Evolutionary conservation across 2,888 invertebrate species (phyloP).

Genomic region (Ceramica pisi): DNA sequence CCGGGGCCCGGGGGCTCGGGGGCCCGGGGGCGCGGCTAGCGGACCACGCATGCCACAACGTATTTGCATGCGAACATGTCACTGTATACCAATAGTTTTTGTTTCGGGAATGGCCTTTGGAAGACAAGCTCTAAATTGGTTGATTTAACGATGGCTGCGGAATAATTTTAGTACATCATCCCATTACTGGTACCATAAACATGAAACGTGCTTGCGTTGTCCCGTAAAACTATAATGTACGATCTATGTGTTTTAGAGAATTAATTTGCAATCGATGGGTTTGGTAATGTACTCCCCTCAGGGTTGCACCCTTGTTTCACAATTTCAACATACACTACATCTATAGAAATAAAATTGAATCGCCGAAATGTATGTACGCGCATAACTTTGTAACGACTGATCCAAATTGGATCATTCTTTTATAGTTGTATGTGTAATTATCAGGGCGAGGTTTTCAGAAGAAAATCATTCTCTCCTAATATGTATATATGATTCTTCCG

Average conservation of each 20-base stretch:
- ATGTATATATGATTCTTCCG: no score
- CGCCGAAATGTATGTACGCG: no score
- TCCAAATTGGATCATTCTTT: no score
- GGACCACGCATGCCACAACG: conserved; percentile 22
- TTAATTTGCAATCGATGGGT: not conserved
- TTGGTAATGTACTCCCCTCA: no score
- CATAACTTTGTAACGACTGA: no score
- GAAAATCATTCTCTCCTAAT: no score
- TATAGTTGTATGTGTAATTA: no score
- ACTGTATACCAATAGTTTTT: conserved; percentile 31
- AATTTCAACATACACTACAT: no score
- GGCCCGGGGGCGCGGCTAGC: conserved; percentile 3
- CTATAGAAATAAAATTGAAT: no score
- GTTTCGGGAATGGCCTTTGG: conserved; percentile 20
- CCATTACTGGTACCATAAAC: no score
- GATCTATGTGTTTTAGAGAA: not conserved
- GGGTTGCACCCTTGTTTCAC: no score
- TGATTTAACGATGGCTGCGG: conserved; percentile 9
- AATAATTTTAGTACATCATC: conserved; percentile 3
- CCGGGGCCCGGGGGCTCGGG: conserved; percentile 25
- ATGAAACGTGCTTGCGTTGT: not conserved
- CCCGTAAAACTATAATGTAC: not conserved
- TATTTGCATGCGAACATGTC: conserved; percentile 43
- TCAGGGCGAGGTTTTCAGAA: no score
- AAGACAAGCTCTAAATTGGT: conserved; percentile 20